phyloP scores from a whole-genome alignment of 2,113 vertebrate genomes.

The Ophthalmolycus amberensis region DNA sequence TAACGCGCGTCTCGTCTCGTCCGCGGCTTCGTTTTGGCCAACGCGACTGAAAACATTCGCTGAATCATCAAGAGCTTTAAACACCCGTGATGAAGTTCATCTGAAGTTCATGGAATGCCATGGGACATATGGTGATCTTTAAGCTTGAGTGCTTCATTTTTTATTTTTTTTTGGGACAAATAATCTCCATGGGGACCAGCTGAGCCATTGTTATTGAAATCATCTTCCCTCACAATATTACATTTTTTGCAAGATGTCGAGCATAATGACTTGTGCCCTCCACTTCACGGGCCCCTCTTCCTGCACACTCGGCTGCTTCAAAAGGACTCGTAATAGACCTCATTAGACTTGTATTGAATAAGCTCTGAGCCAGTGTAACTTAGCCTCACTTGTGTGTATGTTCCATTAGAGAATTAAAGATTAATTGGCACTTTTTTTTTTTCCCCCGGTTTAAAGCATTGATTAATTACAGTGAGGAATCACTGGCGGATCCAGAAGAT shows the following conservation, averaged over 20 bases:
- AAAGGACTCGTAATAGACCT: conserved; percentile 76
- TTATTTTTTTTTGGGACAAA: conserved; percentile 29
- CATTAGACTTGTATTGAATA: conserved; percentile 77
- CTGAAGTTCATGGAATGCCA: conserved; percentile 57
- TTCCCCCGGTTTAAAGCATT: conserved; percentile 74
- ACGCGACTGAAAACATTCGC: not conserved
- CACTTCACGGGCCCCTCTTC: conserved; percentile 56
- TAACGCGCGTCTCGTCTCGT: conserved; percentile 42
- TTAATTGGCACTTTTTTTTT: conserved; percentile 76
- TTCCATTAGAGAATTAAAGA: conserved; percentile 79
- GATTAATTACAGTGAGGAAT: conserved; percentile 78
- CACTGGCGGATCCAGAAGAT: conserved; percentile 76
- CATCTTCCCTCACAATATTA: conserved; percentile 58
- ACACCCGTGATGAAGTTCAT: conserved; percentile 43
- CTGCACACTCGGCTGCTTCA: conserved; percentile 68
- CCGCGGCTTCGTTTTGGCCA: too few relatives aligned
- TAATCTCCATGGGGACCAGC: conserved; percentile 62
- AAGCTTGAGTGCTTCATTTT: conserved; percentile 37
- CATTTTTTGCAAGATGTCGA: conserved; percentile 60
- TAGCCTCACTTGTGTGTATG: conserved; percentile 55
- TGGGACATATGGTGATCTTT: conserved; percentile 65
- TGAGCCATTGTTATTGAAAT: conserved; percentile 59
- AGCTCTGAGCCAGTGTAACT: conserved; percentile 62
- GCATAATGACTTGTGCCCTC: conserved; percentile 67
- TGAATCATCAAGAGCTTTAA: conserved; percentile 17